Percentiles rank a stretch among this genome's conserved stretches.
Evolutionary conservation across 1,140 invertebrate genomes (phyloP).

Genomic region (Lethocerus indicus): DNA sequence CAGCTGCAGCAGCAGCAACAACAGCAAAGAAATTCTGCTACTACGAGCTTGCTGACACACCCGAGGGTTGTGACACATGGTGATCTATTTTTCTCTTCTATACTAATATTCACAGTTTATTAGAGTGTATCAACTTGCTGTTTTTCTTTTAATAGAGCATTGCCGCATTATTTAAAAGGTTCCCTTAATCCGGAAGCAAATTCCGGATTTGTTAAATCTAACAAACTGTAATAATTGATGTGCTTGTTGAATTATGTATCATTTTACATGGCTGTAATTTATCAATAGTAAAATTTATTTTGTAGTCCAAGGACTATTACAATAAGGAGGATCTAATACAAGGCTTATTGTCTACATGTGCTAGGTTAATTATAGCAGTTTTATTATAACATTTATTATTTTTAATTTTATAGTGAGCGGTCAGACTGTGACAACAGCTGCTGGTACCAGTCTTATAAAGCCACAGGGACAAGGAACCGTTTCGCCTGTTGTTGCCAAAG

Average conservation of each 20-base stretch:
- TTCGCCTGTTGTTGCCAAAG: constrained; percentile 9
- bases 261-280: no score
- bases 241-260: no score
- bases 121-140: no score
- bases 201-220: no score
- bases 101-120: no score
- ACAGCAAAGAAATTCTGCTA: constrained; percentile 9
- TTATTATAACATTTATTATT: neutral
- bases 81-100: no score
- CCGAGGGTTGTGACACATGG: constrained; percentile 17
- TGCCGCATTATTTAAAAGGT: no score
- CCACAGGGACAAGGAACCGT: constrained; percentile 15
- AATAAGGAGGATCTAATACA: no score
- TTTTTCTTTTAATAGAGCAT: no score
- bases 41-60: constrained; percentile 10
- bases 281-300: neutral
- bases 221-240: no score
- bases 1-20: constrained; percentile 22
- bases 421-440: neutral
- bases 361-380: neutral
- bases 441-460: constrained; percentile 9
- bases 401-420: neutral
- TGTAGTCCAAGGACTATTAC: no score
- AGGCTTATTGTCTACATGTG: neutral
- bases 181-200: no score